A percentile compares a stretch with the other conserved stretches of the same genome.
These are phyloP conservation scores for Nysson spinosus DNA, from an alignment of 2,888 invertebrate species.

Conservation along the genomic window DNA sequence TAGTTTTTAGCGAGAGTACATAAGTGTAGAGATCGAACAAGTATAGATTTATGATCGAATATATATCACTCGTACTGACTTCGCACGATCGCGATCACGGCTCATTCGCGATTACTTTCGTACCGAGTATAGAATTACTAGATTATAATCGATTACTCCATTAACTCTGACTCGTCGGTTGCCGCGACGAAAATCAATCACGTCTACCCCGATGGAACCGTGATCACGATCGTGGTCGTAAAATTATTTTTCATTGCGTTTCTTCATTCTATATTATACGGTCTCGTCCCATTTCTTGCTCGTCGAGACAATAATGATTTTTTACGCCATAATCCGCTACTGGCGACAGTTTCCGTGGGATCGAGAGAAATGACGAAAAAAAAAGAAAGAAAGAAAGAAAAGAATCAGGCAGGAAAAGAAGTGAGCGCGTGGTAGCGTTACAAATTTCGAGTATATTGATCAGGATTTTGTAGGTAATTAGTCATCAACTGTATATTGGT, in stretches of 20 bases:
- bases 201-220: conserved; percentile 1
- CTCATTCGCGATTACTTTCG: conserved; percentile 9
- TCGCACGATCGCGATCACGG: conserved; percentile 28
- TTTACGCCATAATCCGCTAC: conserved; percentile 12
- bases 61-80: conserved; percentile 16
- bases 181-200: conserved; percentile 1
- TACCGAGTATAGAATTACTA: background rate
- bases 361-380: conserved; percentile 13
- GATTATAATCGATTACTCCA: background rate
- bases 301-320: conserved; percentile 59
- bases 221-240: conserved; percentile 35
- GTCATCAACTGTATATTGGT: conserved; percentile 66
- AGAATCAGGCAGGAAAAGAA: conserved; percentile 5
- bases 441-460: conserved; percentile 42
- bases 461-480: conserved; percentile 63
- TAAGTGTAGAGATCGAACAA: conserved; percentile 32
- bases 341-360: conserved; percentile 21
- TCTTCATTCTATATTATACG: conserved; percentile 36
- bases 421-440: conserved; percentile 19
- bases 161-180: conserved; percentile 3
- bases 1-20: conserved; percentile 59
- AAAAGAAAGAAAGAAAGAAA: conserved; percentile 18
- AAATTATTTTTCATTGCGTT: conserved; percentile 29
- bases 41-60: conserved; percentile 28
- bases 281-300: conserved; percentile 48